phyloP scores from a whole-genome alignment of 2,113 vertebrate species.

The Tylochromis polylepis region DNA sequence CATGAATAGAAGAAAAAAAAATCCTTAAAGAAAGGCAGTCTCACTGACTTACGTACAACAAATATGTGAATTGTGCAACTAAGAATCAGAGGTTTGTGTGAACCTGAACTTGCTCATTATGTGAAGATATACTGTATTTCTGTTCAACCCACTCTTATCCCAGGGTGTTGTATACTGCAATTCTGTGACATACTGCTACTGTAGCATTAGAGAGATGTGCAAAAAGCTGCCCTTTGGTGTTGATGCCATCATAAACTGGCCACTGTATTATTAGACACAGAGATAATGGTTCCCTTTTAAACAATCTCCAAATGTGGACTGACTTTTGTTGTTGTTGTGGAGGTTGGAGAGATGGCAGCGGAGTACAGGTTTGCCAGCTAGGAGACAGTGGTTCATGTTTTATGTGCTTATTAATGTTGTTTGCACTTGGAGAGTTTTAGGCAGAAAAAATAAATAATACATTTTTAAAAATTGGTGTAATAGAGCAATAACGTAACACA shows the following conservation, averaged over 20 bases:
- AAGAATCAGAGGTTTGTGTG: not conserved
- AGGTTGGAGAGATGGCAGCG: not conserved
- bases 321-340: not conserved
- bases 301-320: not conserved
- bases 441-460: not conserved
- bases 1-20: not conserved
- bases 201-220: not conserved
- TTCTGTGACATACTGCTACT: not conserved
- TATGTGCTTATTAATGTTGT: not conserved
- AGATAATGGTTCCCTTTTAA: not conserved
- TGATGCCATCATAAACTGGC: not conserved
- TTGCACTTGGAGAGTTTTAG: not conserved
- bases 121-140: not conserved
- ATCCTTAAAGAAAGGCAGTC: not conserved
- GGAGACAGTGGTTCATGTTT: accelerated
- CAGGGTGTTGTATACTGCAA: not conserved
- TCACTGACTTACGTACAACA: not conserved
- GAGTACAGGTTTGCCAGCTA: not conserved
- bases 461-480: not conserved
- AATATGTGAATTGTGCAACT: not conserved
- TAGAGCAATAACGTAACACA: not conserved
- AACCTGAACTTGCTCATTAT: not conserved
- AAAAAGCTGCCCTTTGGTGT: not conserved
- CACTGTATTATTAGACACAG: not conserved
- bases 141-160: not conserved